Percentiles rank a stretch among this genome's conserved stretches.
Conservation (phyloP, 2,113 vertebrate species). For the Parus major region DNA sequence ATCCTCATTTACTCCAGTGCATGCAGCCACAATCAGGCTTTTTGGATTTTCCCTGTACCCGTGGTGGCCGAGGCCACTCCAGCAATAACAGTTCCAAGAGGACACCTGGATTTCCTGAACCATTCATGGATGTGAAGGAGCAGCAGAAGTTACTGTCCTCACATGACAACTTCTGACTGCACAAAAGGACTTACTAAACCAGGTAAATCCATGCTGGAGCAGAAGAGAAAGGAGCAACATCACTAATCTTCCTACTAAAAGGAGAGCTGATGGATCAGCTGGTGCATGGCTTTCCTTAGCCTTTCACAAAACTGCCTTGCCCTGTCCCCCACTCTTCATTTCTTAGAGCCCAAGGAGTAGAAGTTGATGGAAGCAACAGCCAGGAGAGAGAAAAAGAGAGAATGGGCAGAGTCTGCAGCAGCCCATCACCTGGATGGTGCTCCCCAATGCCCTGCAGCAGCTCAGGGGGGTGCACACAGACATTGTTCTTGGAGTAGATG, state of each 20-base stretch:
- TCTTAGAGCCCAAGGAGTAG: neutral
- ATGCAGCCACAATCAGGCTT: neutral
- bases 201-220: neutral
- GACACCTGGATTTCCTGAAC: neutral
- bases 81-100: neutral
- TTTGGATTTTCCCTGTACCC: neutral
- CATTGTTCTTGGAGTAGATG: constrained; percentile 98
- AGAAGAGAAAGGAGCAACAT: neutral
- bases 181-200: neutral
- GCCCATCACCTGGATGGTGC: constrained; percentile 90
- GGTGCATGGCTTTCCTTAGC: neutral
- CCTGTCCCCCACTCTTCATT: neutral
- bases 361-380: neutral
- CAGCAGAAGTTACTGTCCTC: neutral
- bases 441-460: constrained; percentile 86
- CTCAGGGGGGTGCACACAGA: constrained; percentile 92
- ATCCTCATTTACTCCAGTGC: neutral
- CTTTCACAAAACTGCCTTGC: neutral
- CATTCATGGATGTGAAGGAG: neutral
- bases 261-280: neutral
- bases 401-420: neutral
- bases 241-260: neutral
- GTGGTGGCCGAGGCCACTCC: neutral
- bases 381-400: neutral
- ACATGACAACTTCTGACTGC: neutral